phyloP scores from a whole-genome alignment of 2,113 vertebrate genomes.

The Caranx ignobilis region DNA sequence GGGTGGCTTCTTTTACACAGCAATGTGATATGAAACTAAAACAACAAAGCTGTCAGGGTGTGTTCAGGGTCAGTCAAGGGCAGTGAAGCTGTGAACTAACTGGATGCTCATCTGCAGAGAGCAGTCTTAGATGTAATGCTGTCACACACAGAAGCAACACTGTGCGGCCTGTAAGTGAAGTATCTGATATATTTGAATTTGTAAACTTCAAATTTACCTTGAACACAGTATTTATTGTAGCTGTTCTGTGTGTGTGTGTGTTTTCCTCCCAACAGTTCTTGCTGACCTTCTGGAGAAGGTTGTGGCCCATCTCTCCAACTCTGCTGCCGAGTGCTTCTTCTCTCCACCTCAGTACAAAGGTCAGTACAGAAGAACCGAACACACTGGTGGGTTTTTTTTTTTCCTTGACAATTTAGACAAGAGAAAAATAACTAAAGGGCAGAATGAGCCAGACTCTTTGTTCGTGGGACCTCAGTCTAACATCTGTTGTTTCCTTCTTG shows the following conservation, averaged over 20 bases:
- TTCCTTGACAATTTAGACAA: conserved; percentile 20
- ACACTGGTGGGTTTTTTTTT: not conserved
- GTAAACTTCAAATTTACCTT: not conserved
- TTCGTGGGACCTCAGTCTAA: not conserved
- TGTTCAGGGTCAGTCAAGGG: conserved; percentile 4
- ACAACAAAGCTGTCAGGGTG: conserved; percentile 9
- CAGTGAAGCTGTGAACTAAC: conserved; percentile 24
- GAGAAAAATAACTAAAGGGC: conserved; percentile 36
- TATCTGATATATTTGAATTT: not conserved
- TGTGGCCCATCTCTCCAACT: conserved; percentile 86
- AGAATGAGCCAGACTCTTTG: not conserved
- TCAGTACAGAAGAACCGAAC: conserved; percentile 75
- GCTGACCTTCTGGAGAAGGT: conserved; percentile 90
- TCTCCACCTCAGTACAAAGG: conserved; percentile 84
- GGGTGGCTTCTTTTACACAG: conserved; percentile 11
- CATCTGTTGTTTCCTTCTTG: not conserved
- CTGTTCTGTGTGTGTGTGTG: not conserved
- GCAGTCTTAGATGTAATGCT: not conserved
- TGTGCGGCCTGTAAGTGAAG: not conserved
- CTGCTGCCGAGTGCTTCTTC: conserved; percentile 86
- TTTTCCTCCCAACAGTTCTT: conserved; percentile 83
- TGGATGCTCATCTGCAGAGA: conserved; percentile 1
- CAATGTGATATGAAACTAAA: conserved; percentile 12
- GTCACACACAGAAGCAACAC: not conserved
- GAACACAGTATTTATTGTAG: conserved; percentile 6